These are phyloP conservation scores for Propsilocerus akamusi DNA, from an alignment of 1,140 invertebrate genomes.

Conservation along the genomic window DNA sequence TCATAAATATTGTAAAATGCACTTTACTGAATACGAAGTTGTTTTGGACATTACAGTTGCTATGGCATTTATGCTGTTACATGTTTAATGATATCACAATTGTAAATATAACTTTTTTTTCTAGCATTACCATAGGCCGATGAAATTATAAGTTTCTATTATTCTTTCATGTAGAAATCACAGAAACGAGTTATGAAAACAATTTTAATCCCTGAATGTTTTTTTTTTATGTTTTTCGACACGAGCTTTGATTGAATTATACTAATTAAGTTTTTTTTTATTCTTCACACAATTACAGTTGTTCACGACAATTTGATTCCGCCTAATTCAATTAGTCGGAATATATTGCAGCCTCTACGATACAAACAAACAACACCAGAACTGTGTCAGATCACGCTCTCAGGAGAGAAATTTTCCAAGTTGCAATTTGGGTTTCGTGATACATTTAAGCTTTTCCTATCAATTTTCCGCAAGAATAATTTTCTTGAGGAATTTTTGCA, in stretches of 20 bases:
- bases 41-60: background rate
- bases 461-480: background rate
- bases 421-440: background rate
- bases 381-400: background rate
- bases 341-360: background rate
- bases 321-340: background rate
- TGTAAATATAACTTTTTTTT: no score
- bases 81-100: background rate
- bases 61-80: background rate
- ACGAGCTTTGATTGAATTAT: background rate
- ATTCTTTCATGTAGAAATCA: background rate
- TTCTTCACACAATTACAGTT: background rate
- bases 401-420: background rate
- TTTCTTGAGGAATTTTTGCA: background rate
- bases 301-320: background rate
- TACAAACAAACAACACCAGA: background rate
- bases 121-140: no score
- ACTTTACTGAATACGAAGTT: background rate
- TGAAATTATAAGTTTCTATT: background rate
- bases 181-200: background rate
- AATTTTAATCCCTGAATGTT: slow-evolving; percentile 1
- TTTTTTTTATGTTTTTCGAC: background rate
- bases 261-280: background rate
- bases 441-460: background rate
- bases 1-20: background rate